These are phyloP conservation scores for Pituophis catenifer DNA, from an alignment of 2,113 vertebrate genomes.

Conservation along the genomic window DNA sequence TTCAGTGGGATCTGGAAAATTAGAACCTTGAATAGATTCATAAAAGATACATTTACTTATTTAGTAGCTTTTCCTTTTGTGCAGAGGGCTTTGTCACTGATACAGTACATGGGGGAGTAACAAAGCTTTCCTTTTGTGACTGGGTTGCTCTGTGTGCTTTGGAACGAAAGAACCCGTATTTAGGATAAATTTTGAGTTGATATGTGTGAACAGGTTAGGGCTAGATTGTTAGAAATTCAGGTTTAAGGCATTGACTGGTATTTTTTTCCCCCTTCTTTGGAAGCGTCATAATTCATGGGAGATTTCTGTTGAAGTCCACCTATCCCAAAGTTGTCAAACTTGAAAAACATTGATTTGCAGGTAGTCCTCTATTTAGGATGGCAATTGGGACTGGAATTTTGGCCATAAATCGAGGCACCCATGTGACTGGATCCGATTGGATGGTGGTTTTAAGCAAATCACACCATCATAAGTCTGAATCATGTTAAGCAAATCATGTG, in stretches of 20 bases:
- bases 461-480: background rate
- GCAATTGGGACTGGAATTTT: background rate
- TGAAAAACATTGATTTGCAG: background rate
- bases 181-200: background rate
- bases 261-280: background rate
- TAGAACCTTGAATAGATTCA: background rate
- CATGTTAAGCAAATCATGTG: background rate
- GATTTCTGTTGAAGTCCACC: background rate
- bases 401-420: background rate
- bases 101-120: background rate
- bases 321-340: background rate
- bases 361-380: background rate
- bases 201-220: background rate
- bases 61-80: background rate
- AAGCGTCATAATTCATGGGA: background rate
- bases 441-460: background rate
- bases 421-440: background rate
- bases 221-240: background rate
- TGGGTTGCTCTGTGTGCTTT: background rate
- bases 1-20: background rate
- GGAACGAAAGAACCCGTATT: background rate
- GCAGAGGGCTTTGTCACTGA: background rate
- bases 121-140: background rate
- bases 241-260: background rate
- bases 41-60: background rate